Evolutionary conservation across 2,797 vertebrate genomes (phyloP), one percentile per base, ranked within the genome.

Genomic region (Eurystomus glaucurus): DNA sequence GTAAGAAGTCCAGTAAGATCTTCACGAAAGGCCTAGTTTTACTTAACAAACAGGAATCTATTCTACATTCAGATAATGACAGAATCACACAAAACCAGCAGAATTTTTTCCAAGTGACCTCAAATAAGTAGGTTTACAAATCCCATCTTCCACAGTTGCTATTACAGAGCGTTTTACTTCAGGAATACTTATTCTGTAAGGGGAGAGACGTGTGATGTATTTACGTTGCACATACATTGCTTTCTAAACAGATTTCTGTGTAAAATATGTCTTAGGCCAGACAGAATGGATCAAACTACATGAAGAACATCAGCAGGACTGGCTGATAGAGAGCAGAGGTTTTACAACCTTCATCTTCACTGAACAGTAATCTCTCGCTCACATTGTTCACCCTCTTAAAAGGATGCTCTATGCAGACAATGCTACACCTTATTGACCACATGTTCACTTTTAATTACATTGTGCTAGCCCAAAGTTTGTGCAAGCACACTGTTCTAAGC

Each of bases 1-100:
- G 66, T 76, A 94, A 52, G 45, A 74, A 66, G 9, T 51, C 85
- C 75, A 92, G 57, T 57, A 78, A 93, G 82, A 81, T 65, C 78
- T 88, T 93, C 69, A 91, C 96, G 69, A 97, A 50, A 96, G 35
- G 48, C 13, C 68, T 91, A 88, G 21, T 80, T 93, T 93, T 89
- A 93, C n/a, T 69, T 62, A 43, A 50, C 31, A 64, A 23, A 35
- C 2, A 9, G 10, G 33, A 69, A 14, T 18, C 39, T 54, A 45
- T 46, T 72, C 54, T n/a, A 50, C 39, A 58, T 57, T 61, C 25
- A 35, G 39, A 62, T 3, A 6, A 17, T 25, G 11, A 46, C 29
- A 84, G n/a, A 82, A 84, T 25, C n/a, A 43, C 19, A 82, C 10
- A 51, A 33, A 68, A 31, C 11, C 20, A 8, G 26, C 4, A 1